phyloP scores from a whole-genome alignment of 2,797 vertebrate species.

The Loris lydekkerianus region DNA sequence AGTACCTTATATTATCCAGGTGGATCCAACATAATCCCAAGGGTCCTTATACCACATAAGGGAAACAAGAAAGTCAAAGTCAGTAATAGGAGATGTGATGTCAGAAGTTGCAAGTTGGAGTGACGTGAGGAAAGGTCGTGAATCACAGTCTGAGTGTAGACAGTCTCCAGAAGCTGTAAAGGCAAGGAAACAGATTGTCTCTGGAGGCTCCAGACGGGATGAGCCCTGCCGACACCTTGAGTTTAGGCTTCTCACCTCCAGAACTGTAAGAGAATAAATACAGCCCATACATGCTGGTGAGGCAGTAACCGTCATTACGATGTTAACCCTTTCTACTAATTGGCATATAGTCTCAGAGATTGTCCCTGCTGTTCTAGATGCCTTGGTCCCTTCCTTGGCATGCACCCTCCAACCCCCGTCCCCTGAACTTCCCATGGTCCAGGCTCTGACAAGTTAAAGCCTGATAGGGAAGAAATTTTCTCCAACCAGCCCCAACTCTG shows the following conservation, averaged over 20 bases:
- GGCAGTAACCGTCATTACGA: background rate
- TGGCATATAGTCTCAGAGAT: background rate
- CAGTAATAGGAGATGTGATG: background rate
- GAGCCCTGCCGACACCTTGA: background rate
- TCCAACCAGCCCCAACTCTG: background rate
- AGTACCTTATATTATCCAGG: background rate
- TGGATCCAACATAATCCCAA: background rate
- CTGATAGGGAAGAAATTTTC: background rate
- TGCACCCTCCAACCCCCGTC: too few species aligned
- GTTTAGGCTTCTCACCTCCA: conserved; percentile 10
- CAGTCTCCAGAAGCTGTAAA: background rate
- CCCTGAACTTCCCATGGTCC: background rate
- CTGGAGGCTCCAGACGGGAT: conserved; percentile 3
- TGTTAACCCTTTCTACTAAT: background rate
- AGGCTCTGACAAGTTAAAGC: background rate
- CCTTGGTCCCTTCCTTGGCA: background rate
- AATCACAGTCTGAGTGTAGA: background rate
- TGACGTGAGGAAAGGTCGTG: background rate
- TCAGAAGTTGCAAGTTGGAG: background rate
- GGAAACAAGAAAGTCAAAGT: background rate
- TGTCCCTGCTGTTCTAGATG: background rate
- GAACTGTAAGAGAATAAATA: background rate
- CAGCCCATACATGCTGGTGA: background rate
- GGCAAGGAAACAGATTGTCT: background rate
- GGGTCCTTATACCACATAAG: background rate